phyloP scores from a whole-genome alignment of 2,888 invertebrate species.

The Pristionchus fissidentatus region DNA sequence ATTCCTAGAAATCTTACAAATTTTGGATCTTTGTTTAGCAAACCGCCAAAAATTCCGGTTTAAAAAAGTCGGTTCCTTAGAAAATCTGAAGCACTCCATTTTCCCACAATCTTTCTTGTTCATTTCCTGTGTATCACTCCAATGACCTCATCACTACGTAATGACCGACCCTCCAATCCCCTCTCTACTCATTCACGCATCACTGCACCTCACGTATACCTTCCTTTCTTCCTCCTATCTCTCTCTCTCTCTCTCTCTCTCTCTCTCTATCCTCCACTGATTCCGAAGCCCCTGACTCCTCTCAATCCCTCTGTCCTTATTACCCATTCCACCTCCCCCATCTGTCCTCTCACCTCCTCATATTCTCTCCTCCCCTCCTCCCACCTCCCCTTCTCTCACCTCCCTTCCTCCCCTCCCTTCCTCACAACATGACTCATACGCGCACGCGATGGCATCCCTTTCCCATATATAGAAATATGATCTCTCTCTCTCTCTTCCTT shows the following conservation, averaged over 20 bases:
- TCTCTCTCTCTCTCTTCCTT: too few relatives aligned
- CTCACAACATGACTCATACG: neutral
- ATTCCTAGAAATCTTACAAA: too few relatives aligned
- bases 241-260: neutral
- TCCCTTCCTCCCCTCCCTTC: constrained; percentile 7
- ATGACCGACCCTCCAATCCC: too few relatives aligned
- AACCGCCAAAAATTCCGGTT: too few relatives aligned
- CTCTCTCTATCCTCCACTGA: neutral
- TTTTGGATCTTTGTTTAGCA: too few relatives aligned
- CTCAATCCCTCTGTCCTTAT: neutral
- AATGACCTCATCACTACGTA: too few relatives aligned
- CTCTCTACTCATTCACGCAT: too few relatives aligned
- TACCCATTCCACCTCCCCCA: constrained; percentile 31
- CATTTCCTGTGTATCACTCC: too few relatives aligned
- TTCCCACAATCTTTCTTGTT: too few relatives aligned
- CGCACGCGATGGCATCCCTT: neutral
- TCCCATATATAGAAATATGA: neutral
- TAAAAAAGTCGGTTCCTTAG: too few relatives aligned
- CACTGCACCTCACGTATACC: neutral
- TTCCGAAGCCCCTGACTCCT: neutral
- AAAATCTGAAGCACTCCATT: too few relatives aligned
- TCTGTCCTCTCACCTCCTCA: neutral
- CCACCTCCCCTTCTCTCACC: neutral
- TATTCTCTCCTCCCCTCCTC: neutral
- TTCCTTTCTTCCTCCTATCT: neutral